Conservation (phyloP, 2,113 vertebrate genomes). For the Sinocyclocheilus maitianheensis region DNA sequence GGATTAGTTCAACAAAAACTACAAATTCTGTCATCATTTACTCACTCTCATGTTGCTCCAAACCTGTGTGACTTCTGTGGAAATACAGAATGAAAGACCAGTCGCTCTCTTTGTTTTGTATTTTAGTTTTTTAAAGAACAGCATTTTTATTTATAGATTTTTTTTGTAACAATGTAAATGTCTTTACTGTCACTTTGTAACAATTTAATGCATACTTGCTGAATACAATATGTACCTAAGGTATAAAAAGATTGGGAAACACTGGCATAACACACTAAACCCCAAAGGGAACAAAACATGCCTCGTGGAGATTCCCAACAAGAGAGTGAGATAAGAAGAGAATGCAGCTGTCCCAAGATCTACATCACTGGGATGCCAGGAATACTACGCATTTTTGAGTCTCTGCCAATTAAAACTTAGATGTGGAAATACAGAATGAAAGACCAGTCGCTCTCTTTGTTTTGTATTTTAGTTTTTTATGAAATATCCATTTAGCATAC, state of each 20-base stretch:
- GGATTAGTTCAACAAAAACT: background rate
- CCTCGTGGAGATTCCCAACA: slow-evolving; percentile 2
- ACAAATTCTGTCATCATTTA: background rate
- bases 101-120: background rate
- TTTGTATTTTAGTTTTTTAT: background rate
- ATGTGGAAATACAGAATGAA: too few species aligned
- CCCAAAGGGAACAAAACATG: background rate
- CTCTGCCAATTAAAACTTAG: background rate
- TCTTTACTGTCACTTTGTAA: background rate
- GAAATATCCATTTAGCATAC: too few species aligned
- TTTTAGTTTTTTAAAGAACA: background rate
- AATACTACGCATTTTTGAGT: slow-evolving; percentile 42
- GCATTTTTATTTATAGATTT: too few species aligned
- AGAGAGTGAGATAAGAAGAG: slow-evolving; percentile 10
- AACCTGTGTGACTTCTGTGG: background rate
- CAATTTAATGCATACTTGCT: background rate
- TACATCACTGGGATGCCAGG: slow-evolving; percentile 39
- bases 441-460: background rate
- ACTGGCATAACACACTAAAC: background rate
- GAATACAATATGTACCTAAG: background rate
- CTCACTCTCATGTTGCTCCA: background rate
- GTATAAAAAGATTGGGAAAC: background rate
- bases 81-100: background rate
- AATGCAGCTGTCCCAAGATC: slow-evolving; percentile 42
- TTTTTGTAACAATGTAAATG: background rate